Base-by-base conservation (phyloP, 2,113 vertebrate species). In the Ceyx margarethae region DNA sequence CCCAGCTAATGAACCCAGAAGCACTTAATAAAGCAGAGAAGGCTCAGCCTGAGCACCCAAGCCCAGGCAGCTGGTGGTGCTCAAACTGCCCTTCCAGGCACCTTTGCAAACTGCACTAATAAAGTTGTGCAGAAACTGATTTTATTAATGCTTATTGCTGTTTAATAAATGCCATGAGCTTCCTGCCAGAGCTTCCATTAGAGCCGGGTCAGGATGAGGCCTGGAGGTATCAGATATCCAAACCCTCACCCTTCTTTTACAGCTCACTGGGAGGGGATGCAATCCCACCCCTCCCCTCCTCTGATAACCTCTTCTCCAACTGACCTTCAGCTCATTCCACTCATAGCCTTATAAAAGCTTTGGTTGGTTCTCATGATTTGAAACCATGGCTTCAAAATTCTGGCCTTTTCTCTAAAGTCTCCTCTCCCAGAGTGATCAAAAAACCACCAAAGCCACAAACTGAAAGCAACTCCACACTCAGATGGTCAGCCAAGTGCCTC, bases 141-240 rank as follows among this genome's bases (percentile, higher is more conserved):
- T 97, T 95, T 87, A 93, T 73, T 93, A 90, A 91, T 56, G 50
- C 66, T 95, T 54, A 82, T 92, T 97, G 94, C 79, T 86, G 89
- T 85, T 87, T 62, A 94, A 93, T 92, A 96, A 90, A 92, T 43
- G 92, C 67, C 51, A 10, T 18, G 65, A 94, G 86, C 74, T 86
- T 91, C 96, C 92, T 74, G 95, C 92, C 94, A 96, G 93, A 90
- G 68, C 82, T 89, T 94, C 94, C 91, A 95, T 93, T 96, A 92
- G 81, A 72, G 91, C 90, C 33, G 4, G 88, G 83, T 81, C 76
- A 75, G 78, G 72, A 83, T 1, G 62, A 85, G 92, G 96, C 72
- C 77, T 64, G 93, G 86, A 87, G 88, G 93, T 71, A 94, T 92
- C 94, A 37, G 50, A 75, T 94, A 87, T 85, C 96, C 84, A 56